Evolutionary conservation across 2,888 invertebrate genomes (phyloP).

Genomic region (Thereva nobilitata): DNA sequence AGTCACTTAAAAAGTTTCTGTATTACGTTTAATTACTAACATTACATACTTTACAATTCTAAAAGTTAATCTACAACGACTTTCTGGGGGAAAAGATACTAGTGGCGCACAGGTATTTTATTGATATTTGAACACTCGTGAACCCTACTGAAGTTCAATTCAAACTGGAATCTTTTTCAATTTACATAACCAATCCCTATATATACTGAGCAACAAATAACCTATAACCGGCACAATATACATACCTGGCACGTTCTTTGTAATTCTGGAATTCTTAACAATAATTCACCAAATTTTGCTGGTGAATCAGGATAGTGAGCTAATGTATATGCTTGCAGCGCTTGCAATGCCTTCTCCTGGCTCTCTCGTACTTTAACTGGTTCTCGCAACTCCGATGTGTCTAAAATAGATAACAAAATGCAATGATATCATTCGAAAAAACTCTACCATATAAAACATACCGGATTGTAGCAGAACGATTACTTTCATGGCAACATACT

Average conservation of each 20-base stretch:
- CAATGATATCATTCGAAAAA: slow-evolving; percentile 1
- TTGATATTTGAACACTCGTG: too few species aligned
- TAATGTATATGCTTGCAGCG: slow-evolving; percentile 88
- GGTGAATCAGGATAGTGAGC: slow-evolving; percentile 89
- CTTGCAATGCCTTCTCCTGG: slow-evolving; percentile 91
- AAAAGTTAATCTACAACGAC: too few species aligned
- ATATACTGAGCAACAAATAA: background rate
- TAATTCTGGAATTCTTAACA: slow-evolving; percentile 90
- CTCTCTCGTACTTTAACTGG: slow-evolving; percentile 92
- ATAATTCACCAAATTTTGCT: slow-evolving; percentile 91
- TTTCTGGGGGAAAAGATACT: too few species aligned
- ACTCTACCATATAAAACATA: slow-evolving; percentile 53
- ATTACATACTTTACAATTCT: too few species aligned
- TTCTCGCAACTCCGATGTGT: slow-evolving; percentile 89
- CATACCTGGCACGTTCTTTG: slow-evolving; percentile 89
- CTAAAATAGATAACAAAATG: slow-evolving; percentile 57
- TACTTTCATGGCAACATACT: slow-evolving; percentile 96
- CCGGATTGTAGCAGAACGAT: slow-evolving; percentile 90
- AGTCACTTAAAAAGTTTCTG: too few species aligned
- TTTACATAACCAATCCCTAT: too few species aligned
- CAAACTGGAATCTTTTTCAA: too few species aligned
- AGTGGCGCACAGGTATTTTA: too few species aligned
- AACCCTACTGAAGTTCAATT: too few species aligned
- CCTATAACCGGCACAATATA: background rate
- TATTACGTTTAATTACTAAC: too few species aligned